These are phyloP conservation scores for Montifringilla adamsi DNA, from an alignment of 2,113 vertebrate genomes.

Conservation along the genomic window DNA sequence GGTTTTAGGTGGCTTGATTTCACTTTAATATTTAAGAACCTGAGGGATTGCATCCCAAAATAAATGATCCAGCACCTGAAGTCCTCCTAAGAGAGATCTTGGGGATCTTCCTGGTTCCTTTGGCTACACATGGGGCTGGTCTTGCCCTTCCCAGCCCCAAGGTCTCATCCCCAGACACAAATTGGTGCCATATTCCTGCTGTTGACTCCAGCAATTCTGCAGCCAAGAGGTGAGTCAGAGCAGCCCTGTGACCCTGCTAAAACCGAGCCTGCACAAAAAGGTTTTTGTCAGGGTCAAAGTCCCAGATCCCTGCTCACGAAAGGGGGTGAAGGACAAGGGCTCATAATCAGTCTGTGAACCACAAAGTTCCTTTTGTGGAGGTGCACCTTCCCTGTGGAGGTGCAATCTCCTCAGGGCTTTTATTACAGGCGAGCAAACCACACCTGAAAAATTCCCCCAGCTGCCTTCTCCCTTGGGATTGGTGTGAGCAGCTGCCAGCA, in stretches of 20 bases:
- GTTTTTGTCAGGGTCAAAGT: slow-evolving; percentile 17
- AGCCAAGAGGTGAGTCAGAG: not conserved
- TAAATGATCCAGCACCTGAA: fast-evolving
- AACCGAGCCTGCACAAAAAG: not conserved
- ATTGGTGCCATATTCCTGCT: not conserved
- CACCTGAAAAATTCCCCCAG: not conserved
- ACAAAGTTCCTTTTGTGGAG: not conserved
- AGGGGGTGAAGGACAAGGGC: not conserved
- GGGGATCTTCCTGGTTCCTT: not conserved
- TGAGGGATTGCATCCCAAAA: not conserved
- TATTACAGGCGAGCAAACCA: not conserved
- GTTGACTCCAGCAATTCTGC: not conserved
- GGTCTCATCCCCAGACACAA: fast-evolving
- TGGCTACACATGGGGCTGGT: not conserved
- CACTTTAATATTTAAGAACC: not conserved
- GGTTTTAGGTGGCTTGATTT: not conserved
- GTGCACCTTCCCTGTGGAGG: not conserved
- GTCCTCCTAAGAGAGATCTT: not conserved
- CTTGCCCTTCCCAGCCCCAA: not conserved
- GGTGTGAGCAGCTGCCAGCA: not conserved
- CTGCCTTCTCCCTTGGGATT: not conserved
- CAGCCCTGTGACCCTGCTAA: not conserved
- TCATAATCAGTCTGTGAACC: not conserved
- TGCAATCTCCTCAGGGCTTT: not conserved
- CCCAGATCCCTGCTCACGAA: not conserved